A percentile compares a stretch with the other conserved stretches of the same genome.
Conservation (phyloP, 2,113 vertebrate species). For the Indri indri region DNA sequence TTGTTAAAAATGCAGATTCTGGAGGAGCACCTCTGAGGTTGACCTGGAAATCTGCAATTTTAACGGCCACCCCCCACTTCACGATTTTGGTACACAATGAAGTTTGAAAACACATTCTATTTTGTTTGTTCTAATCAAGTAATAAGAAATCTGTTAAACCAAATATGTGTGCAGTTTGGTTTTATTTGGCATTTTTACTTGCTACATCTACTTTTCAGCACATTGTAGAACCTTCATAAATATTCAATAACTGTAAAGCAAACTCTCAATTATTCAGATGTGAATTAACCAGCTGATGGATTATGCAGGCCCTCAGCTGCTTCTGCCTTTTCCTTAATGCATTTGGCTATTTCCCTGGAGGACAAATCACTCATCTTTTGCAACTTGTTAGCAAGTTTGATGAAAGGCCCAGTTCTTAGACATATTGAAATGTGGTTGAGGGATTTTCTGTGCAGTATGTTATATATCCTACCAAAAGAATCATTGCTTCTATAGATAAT, state of each 20-base stretch:
- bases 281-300: conserved; percentile 51
- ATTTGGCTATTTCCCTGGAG: conserved; percentile 43
- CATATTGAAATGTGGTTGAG: too few species aligned
- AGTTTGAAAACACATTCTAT: conserved; percentile 18
- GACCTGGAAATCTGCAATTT: neutral
- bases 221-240: conserved; percentile 44
- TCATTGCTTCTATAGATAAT: too few species aligned
- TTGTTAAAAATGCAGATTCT: neutral
- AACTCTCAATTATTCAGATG: conserved; percentile 64
- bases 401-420: too few species aligned
- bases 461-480: too few species aligned
- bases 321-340: conserved; percentile 15
- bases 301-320: neutral
- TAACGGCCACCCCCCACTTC: neutral
- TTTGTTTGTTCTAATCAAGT: neutral
- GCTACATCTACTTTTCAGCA: conserved; percentile 15
- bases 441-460: too few species aligned
- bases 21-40: neutral
- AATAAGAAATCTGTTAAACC: neutral
- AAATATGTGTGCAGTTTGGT: neutral
- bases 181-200: conserved; percentile 46
- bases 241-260: conserved; percentile 49
- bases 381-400: conserved; percentile 41
- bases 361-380: conserved; percentile 25
- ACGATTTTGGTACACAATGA: neutral